Percentiles rank a stretch among this genome's conserved stretches.
Evolutionary conservation across 2,888 invertebrate species (phyloP).

Genomic region (Agriopis marginaria): DNA sequence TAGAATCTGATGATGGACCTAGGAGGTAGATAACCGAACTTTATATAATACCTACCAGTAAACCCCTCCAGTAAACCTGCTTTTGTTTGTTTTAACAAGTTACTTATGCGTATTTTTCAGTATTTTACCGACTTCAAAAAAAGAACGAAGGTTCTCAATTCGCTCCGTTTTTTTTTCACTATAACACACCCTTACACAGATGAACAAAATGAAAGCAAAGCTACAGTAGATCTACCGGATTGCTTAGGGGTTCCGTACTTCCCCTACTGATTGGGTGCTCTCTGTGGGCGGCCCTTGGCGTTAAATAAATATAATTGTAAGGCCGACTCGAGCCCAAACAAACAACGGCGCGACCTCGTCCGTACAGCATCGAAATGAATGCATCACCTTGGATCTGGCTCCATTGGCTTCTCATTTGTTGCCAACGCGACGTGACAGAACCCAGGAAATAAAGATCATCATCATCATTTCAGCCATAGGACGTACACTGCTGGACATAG

Average conservation of each 20-base stretch:
- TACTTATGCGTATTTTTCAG: no score
- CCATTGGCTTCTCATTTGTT: neutral
- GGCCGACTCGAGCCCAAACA: constrained; percentile 32
- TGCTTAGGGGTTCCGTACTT: neutral
- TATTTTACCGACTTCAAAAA: no score
- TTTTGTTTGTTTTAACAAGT: no score
- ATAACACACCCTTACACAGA: no score
- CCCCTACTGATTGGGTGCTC: constrained; percentile 5
- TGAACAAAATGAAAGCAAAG: neutral
- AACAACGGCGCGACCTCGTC: constrained; percentile 38
- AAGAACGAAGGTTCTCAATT: no score
- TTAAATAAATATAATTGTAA: constrained; percentile 44
- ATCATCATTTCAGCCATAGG: neutral
- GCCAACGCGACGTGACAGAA: neutral
- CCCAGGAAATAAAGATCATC: neutral
- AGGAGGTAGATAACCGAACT: no score
- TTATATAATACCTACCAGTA: no score
- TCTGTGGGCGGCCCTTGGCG: constrained; percentile 29
- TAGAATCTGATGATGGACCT: no score
- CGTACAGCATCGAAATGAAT: constrained; percentile 37
- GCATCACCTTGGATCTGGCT: constrained; percentile 30
- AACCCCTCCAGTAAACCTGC: no score
- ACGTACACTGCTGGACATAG: no score
- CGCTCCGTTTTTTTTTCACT: no score
- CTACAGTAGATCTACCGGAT: no score